Evolutionary conservation across 2,797 vertebrate species (phyloP).

Genomic region (Chelon auratus): DNA sequence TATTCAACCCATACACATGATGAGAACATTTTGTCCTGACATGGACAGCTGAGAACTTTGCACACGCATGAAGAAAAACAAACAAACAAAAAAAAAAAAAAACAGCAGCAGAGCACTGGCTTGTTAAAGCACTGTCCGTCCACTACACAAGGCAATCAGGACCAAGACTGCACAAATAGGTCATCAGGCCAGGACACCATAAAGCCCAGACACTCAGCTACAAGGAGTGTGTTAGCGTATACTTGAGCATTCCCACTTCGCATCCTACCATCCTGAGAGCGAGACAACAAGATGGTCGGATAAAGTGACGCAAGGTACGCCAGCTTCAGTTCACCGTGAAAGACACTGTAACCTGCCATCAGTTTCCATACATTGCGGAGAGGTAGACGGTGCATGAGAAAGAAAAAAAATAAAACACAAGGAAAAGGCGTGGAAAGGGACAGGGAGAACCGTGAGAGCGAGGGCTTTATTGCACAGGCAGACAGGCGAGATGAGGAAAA

Average conservation of each 20-base stretch:
- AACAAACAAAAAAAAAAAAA: slow-evolving; percentile 3
- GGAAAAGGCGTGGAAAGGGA: slow-evolving; percentile 1
- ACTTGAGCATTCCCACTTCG: slow-evolving; percentile 8
- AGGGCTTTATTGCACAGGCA: background rate
- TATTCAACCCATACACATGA: slow-evolving; percentile 20
- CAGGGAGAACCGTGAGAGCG: slow-evolving; percentile 45
- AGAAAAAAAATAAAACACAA: slow-evolving; percentile 20
- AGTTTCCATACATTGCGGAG: slow-evolving; percentile 34
- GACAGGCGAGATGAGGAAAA: slow-evolving; percentile 13
- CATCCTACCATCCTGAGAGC: slow-evolving; percentile 23
- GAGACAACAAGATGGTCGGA: slow-evolving; percentile 18
- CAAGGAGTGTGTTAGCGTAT: slow-evolving; percentile 14
- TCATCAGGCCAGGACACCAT: slow-evolving; percentile 37
- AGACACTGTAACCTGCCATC: background rate
- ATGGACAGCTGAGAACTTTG: slow-evolving; percentile 15
- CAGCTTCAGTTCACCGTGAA: slow-evolving; percentile 36
- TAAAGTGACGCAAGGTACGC: slow-evolving; percentile 40
- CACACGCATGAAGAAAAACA: slow-evolving; percentile 19
- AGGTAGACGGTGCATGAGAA: background rate
- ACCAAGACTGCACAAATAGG: slow-evolving; percentile 18
- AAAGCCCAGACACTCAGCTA: slow-evolving; percentile 34
- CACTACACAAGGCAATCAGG: slow-evolving; percentile 58
- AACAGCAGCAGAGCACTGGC: too few relatives aligned
- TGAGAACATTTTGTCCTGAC: slow-evolving; percentile 39
- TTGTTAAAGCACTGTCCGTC: slow-evolving; percentile 31